phyloP scores from a whole-genome alignment of 2,888 invertebrate genomes.

The Bombylius discolor region DNA sequence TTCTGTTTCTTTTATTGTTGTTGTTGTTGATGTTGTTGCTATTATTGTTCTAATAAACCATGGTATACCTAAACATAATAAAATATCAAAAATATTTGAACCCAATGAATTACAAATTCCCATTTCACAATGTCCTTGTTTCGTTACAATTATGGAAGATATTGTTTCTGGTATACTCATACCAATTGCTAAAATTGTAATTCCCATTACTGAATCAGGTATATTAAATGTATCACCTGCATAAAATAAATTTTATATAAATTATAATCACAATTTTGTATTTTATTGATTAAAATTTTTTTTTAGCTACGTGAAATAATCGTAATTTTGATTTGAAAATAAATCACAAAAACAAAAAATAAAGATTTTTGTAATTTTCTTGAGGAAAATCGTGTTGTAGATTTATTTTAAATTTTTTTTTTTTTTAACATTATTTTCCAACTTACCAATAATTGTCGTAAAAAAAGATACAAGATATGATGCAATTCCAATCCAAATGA shows the following conservation, averaged over 20 bases:
- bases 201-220: constrained; percentile 74
- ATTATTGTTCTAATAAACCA: constrained; percentile 60
- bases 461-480: constrained; percentile 81
- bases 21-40: neutral
- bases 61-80: constrained; percentile 63
- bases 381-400: too few relatives aligned
- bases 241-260: constrained; percentile 12
- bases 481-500: constrained; percentile 66
- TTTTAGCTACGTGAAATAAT: neutral
- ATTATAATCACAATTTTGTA: neutral
- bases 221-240: constrained; percentile 65
- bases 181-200: constrained; percentile 73
- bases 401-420: too few relatives aligned
- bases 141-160: constrained; percentile 69
- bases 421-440: too few relatives aligned
- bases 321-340: too few relatives aligned
- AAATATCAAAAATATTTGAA: constrained; percentile 69
- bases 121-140: constrained; percentile 49
- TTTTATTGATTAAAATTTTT: neutral
- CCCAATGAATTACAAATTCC: constrained; percentile 71
- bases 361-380: too few relatives aligned
- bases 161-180: constrained; percentile 80
- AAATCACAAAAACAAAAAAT: too few relatives aligned
- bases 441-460: constrained; percentile 62
- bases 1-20: too few relatives aligned